A percentile compares a stretch with the other conserved stretches of the same genome.
phyloP scores from a whole-genome alignment of 2,797 vertebrate species.

The Nothura maculosa region DNA sequence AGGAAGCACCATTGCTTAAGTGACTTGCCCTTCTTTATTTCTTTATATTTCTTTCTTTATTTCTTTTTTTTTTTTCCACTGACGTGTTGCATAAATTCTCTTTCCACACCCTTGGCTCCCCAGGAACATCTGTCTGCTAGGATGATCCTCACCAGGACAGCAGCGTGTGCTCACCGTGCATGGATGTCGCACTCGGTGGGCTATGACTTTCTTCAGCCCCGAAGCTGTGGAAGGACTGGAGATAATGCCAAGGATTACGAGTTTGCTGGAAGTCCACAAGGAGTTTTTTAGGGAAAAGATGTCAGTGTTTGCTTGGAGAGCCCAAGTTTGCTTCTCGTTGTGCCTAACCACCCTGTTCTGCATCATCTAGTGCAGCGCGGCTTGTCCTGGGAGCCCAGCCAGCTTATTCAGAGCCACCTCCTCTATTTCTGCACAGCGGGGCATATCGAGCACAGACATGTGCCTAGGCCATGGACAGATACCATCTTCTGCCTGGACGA shows the following conservation, averaged over 20 bases:
- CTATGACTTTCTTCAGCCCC: background rate
- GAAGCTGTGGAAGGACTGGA: background rate
- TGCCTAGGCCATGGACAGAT: background rate
- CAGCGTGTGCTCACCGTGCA: background rate
- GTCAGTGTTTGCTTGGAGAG: background rate
- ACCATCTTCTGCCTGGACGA: background rate
- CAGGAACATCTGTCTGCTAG: background rate
- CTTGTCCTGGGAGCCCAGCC: background rate
- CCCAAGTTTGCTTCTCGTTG: background rate
- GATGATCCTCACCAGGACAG: rapidly evolving
- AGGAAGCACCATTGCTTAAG: conserved; percentile 68
- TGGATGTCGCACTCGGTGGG: rapidly evolving
- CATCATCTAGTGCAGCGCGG: too few species aligned
- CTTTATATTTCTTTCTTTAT: too few species aligned
- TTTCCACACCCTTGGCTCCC: conserved; percentile 47
- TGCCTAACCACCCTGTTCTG: background rate
- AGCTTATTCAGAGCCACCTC: background rate
- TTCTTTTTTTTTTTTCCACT: background rate
- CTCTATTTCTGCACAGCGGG: background rate
- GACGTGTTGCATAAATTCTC: conserved; percentile 11
- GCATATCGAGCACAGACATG: too few species aligned
- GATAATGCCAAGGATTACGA: background rate
- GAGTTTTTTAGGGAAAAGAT: background rate
- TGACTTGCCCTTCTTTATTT: conserved; percentile 23
- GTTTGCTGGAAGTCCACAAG: background rate